Percentiles rank a stretch among this genome's conserved stretches.
Evolutionary conservation across 2,113 vertebrate genomes (phyloP).

Genomic region (Cnemophilus loriae): DNA sequence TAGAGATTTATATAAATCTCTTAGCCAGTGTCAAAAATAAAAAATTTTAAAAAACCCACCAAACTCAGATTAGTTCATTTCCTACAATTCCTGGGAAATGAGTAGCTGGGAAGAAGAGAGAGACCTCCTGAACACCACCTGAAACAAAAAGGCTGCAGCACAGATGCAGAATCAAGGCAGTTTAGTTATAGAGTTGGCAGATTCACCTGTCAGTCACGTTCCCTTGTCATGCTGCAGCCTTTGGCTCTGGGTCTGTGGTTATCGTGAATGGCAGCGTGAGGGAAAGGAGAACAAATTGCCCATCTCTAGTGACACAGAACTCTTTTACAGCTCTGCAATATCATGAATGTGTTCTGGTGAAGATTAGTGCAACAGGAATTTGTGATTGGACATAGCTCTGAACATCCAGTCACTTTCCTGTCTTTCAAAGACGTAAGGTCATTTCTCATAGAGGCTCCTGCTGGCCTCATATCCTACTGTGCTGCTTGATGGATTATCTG

Average conservation of each 20-base stretch:
- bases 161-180: no score
- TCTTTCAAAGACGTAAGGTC: neutral
- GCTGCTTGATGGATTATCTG: neutral
- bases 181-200: no score
- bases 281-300: neutral
- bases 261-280: neutral
- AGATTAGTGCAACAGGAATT: neutral
- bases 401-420: neutral
- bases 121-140: neutral
- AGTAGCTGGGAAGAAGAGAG: neutral
- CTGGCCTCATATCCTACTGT: neutral
- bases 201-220: no score
- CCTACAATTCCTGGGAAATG: neutral
- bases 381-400: neutral
- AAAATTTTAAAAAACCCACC: fast-evolving
- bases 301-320: neutral
- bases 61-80: neutral
- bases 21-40: neutral
- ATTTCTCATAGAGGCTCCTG: neutral
- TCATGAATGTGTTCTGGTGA: neutral
- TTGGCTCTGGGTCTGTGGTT: neutral
- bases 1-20: no score
- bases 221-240: no score
- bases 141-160: neutral
- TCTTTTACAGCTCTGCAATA: neutral